Percentiles rank a stretch among this genome's conserved stretches.
Evolutionary conservation across 2,888 invertebrate species (phyloP).

Genomic region (Neoascia interrupta): DNA sequence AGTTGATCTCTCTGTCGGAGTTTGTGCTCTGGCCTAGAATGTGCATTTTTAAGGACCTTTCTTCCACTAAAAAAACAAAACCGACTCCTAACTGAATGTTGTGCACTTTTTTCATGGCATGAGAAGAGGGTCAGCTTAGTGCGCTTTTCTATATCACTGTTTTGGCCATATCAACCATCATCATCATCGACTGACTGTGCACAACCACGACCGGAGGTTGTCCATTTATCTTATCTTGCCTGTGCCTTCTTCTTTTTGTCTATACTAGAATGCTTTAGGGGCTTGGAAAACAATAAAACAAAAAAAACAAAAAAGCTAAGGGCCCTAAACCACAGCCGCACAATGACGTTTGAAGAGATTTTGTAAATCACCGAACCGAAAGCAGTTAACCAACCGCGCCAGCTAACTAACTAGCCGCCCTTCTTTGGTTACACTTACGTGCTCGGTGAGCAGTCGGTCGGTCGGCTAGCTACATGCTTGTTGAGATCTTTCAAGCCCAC

Average conservation of each 20-base stretch:
- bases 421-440: conserved; percentile 47
- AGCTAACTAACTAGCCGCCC: conserved; percentile 1
- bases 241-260: neutral
- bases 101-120: neutral
- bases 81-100: neutral
- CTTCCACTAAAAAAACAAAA: neutral
- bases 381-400: conserved; percentile 38
- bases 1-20: conserved; percentile 26
- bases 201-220: neutral
- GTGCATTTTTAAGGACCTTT: neutral
- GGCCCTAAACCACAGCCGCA: neutral
- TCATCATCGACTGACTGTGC: neutral
- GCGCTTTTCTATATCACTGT: neutral
- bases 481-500: conserved; percentile 14
- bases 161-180: neutral
- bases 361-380: conserved; percentile 38
- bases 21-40: neutral
- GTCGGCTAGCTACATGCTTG: conserved; percentile 8
- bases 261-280: neutral
- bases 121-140: no score
- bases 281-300: neutral
- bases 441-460: conserved; percentile 34
- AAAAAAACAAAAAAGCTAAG: neutral
- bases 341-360: conserved; percentile 12
- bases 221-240: conserved; percentile 11